Evolutionary conservation across 2,888 invertebrate species (phyloP), one percentile per base, ranked within the genome.

Genomic region (Polia nebulosa): DNA sequence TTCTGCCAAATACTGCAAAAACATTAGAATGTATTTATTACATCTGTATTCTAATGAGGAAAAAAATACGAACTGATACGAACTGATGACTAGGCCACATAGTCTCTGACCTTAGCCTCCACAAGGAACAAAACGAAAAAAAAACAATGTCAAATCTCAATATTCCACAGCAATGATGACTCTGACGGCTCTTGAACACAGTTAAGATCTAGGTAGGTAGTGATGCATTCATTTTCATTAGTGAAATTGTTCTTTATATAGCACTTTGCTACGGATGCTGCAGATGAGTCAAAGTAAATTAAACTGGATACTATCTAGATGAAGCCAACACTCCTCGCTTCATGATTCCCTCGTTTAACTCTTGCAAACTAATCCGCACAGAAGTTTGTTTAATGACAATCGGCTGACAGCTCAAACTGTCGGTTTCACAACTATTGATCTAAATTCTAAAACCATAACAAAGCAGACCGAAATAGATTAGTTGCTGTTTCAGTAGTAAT

Each of bases 341-440:
- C 63, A 74, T 72, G 61, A 68, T 58, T 76, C 72, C 61, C 81
- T 83, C 63, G 71, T 81, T 78, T 61, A 81, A 81, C 76, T 83
- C 69, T 49, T 15, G 55, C 67, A 69, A 83, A 81, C 73, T 79
- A 73, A 69, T 75, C 76, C 63, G 44, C 17, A 47, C 44, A 51
- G 51, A 81, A 83, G 75, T 83, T 83, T 71, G 77, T 78, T 76
- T 74, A 53, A 65, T 66, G 78, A 80, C 73, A 83, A 64, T 72
- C 57, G 49, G 9, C 64, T 76, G 68, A 72, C 63, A 57, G 68
- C 59, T 39, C 49, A 20, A 32, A n/a, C 41, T 52, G 59, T 64
- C 29, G n/a, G 60, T 63, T 73, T 64, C 65, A 41, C 32, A 73
- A 71, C 64, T 62, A 68, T 25, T 49, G n/a, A 52, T 68, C 64